These are phyloP conservation scores for Mycalesis mineus DNA, from an alignment of 2,888 invertebrate genomes.

Conservation along the genomic window DNA sequence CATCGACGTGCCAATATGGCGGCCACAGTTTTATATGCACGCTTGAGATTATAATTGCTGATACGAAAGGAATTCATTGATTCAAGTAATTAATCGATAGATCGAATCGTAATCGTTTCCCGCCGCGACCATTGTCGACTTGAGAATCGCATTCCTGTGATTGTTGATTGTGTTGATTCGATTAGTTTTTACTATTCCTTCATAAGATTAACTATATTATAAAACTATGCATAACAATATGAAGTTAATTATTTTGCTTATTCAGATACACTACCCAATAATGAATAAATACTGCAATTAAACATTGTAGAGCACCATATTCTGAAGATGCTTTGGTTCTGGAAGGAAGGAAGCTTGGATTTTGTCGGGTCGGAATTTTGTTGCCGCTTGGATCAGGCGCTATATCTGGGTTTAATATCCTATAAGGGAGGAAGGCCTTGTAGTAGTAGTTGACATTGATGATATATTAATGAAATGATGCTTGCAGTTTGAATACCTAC, in stretches of 20 bases:
- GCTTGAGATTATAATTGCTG: conserved; percentile 19
- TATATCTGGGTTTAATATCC: no score
- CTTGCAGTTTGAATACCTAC: not conserved
- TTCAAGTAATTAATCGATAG: conserved; percentile 27
- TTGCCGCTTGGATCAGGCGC: no score
- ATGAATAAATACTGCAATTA: no score
- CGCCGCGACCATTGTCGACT: conserved; percentile 8
- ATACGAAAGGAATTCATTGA: conserved; percentile 25
- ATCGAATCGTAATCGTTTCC: conserved; percentile 17
- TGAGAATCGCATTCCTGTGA: conserved; percentile 1
- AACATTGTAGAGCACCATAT: no score
- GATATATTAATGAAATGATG: not conserved
- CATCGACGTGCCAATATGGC: conserved; percentile 6
- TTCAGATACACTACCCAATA: no score
- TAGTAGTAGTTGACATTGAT: not conserved
- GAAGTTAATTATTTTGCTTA: no score
- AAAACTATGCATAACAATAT: not conserved
- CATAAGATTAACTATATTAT: not conserved
- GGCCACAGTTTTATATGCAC: conserved; percentile 20
- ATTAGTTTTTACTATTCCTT: not conserved
- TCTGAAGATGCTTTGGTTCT: no score
- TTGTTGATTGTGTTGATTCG: not conserved
- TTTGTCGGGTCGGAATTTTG: no score
- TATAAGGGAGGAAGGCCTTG: no score
- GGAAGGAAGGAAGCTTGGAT: no score